A percentile compares a stretch with the other conserved stretches of the same genome.
Evolutionary conservation across 2,113 vertebrate genomes (phyloP).

Genomic region (Pionites leucogaster): DNA sequence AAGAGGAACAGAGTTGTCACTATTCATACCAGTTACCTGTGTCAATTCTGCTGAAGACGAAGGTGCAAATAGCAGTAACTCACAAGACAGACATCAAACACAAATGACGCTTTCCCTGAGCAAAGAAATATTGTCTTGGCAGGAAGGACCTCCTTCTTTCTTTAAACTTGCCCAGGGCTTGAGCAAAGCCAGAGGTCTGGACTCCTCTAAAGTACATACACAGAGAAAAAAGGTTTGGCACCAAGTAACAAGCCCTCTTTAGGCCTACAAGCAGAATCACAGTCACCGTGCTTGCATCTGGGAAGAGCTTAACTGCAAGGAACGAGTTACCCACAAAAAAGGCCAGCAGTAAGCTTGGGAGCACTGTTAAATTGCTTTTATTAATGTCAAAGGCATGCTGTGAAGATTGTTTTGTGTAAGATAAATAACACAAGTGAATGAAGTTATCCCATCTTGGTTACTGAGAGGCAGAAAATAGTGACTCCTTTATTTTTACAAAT

Average conservation of each 20-base stretch:
- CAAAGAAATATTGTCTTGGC: neutral
- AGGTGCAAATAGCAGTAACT: fast-evolving
- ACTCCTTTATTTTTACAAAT: conserved; percentile 47
- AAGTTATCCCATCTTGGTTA: neutral
- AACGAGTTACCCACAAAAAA: neutral
- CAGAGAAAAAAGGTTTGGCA: neutral
- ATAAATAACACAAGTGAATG: conserved; percentile 10
- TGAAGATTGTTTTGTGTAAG: conserved; percentile 30
- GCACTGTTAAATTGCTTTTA: neutral
- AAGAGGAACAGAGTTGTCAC: neutral
- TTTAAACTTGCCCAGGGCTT: neutral
- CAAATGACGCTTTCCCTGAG: neutral
- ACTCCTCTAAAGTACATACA: neutral
- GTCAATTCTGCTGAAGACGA: neutral
- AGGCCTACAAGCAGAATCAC: neutral
- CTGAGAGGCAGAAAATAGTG: neutral
- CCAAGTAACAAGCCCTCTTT: neutral
- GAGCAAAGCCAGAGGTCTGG: neutral
- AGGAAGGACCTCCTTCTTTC: neutral
- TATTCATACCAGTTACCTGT: neutral
- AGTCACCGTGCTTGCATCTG: neutral
- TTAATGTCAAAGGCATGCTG: conserved; percentile 42
- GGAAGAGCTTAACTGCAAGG: neutral
- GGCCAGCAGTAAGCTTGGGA: neutral
- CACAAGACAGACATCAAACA: neutral